phyloP scores from a whole-genome alignment of 23 tunicate species.

The Trididemnum clinides region DNA sequence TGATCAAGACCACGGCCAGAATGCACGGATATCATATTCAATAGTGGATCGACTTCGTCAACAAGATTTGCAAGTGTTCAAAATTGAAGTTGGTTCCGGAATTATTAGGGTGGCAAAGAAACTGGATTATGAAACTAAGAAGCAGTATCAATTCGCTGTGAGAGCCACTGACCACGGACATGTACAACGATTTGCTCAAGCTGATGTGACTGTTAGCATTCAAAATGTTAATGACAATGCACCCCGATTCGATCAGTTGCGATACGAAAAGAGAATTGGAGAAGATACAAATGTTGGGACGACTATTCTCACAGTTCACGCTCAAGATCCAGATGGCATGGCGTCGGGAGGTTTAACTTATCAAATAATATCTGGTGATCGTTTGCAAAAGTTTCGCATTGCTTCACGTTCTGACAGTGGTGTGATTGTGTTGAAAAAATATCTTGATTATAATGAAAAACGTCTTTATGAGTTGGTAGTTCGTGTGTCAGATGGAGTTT shows the following conservation, averaged over 20 bases:
- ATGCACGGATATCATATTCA: slow-evolving; percentile 56
- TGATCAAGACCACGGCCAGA: slow-evolving; percentile 55
- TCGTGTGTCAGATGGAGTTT: slow-evolving; percentile 60
- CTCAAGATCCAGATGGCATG: slow-evolving; percentile 61
- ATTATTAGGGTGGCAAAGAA: slow-evolving; percentile 16
- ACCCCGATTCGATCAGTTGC: slow-evolving; percentile 45
- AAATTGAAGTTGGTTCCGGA: slow-evolving; percentile 51
- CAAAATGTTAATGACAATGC: slow-evolving; percentile 83
- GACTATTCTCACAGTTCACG: slow-evolving; percentile 37
- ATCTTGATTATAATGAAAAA: slow-evolving; percentile 58
- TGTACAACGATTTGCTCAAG: neutral
- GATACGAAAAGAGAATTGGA: slow-evolving; percentile 38
- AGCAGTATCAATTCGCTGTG: slow-evolving; percentile 50
- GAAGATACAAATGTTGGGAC: slow-evolving; percentile 49
- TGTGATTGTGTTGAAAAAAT: slow-evolving; percentile 32
- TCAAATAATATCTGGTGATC: slow-evolving; percentile 47
- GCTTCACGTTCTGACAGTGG: slow-evolving; percentile 43
- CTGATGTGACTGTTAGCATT: slow-evolving; percentile 50
- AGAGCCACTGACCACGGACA: slow-evolving; percentile 71
- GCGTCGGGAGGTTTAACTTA: slow-evolving; percentile 42
- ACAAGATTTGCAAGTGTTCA: slow-evolving; percentile 21
- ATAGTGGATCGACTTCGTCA: neutral
- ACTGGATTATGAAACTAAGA: slow-evolving; percentile 74
- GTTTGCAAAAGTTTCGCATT: slow-evolving; percentile 51
- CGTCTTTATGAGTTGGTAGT: slow-evolving; percentile 38